Base-by-base conservation (phyloP, 1,140 invertebrate genomes). In the Matsumurasca onukii region DNA sequence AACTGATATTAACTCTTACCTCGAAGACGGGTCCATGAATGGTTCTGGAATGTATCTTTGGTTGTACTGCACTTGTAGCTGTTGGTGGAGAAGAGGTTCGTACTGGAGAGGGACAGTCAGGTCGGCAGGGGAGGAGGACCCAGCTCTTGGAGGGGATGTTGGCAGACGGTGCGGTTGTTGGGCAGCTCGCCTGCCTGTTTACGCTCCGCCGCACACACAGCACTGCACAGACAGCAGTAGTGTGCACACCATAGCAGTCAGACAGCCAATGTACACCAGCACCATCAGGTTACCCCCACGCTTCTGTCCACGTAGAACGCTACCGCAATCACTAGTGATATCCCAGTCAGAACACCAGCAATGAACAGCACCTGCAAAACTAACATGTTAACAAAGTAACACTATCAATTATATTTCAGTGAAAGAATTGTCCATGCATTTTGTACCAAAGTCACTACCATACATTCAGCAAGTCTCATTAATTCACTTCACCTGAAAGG, bases 321-420 rank as follows among this genome's bases (percentile, higher is more conserved):
- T 81, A 15, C 85, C 85, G 85, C 85, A 71, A 86, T 85, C 59
- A 82, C 85, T 67, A 87, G 76, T 63, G 85, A 85, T 62, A 86
- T 81, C 69, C 85, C 86, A 49, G 85, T 86, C 67, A 86, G 76
- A 67, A 87, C 84, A 34, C 85, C 85, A 70, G 86, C 82, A 66
- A 85, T 83, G 79, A 86, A 86, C 74, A 86, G 82, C 57, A 86
- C 82, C 84, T 86, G 77, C 62, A 82, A 83, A n/a, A n/a, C n/a
- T n/a, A n/a, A n/a, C n/a, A n/a, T n/a, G n/a, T n/a, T n/a, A n/a
- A n/a, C n/a, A n/a, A n/a, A n/a, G n/a, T n/a, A n/a, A n/a, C n/a
- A n/a, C n/a, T n/a, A n/a, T n/a, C n/a, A n/a, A n/a, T n/a, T n/a
- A n/a, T n/a, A n/a, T n/a, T n/a, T n/a, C n/a, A n/a, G n/a, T n/a